Conservation (phyloP, 2,797 vertebrate genomes). For the Selene dorsalis region DNA sequence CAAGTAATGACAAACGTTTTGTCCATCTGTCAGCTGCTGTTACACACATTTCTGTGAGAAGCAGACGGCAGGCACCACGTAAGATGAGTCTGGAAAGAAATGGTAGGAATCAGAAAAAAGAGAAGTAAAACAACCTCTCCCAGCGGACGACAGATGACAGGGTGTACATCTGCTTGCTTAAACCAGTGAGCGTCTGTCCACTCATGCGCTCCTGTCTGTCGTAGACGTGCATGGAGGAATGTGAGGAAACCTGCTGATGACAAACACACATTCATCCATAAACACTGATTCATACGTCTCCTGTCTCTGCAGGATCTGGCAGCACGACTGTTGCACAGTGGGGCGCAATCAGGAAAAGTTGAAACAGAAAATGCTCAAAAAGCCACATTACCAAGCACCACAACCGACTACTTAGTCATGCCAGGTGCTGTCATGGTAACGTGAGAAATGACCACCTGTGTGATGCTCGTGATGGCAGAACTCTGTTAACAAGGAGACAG, state of each 20-base stretch:
- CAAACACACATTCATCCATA: not conserved
- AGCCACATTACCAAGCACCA: slow-evolving; percentile 10
- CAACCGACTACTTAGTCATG: slow-evolving; percentile 31
- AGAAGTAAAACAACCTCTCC: not conserved
- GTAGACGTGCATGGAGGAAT: not conserved
- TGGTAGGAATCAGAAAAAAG: not conserved
- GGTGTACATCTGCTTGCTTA: not conserved
- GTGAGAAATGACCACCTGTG: slow-evolving; percentile 51
- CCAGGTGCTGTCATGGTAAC: slow-evolving; percentile 56
- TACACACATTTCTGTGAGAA: not conserved
- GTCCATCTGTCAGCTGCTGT: not conserved
- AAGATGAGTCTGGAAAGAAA: slow-evolving; percentile 9
- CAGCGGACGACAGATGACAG: not conserved
- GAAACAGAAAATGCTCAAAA: slow-evolving; percentile 10
- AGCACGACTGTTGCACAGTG: not conserved
- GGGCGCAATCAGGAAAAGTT: not conserved
- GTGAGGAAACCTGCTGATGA: not conserved
- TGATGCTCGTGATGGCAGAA: slow-evolving; percentile 45
- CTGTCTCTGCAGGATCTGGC: not conserved
- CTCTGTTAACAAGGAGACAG: slow-evolving; percentile 28
- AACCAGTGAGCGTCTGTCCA: not conserved
- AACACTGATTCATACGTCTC: not conserved
- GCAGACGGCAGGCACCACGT: slow-evolving; percentile 2
- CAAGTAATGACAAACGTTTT: not conserved
- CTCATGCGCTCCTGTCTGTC: no score